A percentile compares a stretch with the other conserved stretches of the same genome.
Conservation (phyloP, 2,888 invertebrate species). For the Uropetala carovei region DNA sequence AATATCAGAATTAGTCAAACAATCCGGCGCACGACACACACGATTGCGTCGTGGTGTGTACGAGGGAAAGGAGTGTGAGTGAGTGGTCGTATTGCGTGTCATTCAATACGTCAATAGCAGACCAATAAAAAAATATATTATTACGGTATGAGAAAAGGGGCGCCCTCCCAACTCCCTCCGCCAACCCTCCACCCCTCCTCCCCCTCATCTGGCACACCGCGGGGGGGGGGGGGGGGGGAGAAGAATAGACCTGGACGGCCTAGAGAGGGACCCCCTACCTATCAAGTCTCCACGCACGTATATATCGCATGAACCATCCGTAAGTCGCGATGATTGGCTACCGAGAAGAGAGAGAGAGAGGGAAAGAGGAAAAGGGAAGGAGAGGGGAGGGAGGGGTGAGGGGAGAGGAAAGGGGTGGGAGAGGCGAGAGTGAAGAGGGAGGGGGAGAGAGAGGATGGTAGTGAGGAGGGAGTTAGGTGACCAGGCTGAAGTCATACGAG, state of each 20-base stretch:
- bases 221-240: too few species aligned
- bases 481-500: neutral
- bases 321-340: neutral
- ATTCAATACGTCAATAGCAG: slow-evolving; percentile 18
- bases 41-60: too few species aligned
- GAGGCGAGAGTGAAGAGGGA: neutral
- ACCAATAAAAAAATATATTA: neutral
- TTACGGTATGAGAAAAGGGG: neutral
- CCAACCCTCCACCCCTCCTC: too few species aligned
- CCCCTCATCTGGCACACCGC: too few species aligned
- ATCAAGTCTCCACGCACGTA: neutral
- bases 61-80: too few species aligned
- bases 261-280: neutral
- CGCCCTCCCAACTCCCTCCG: too few species aligned
- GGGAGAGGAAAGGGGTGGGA: neutral
- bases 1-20: neutral
- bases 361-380: neutral
- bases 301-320: neutral
- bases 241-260: neutral
- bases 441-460: neutral
- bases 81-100: neutral
- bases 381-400: neutral
- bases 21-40: neutral
- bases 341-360: neutral
- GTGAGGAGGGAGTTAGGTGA: neutral